These are phyloP conservation scores for Emydura subglobosa DNA, from an alignment of 2,113 vertebrate species.

Conservation along the genomic window DNA sequence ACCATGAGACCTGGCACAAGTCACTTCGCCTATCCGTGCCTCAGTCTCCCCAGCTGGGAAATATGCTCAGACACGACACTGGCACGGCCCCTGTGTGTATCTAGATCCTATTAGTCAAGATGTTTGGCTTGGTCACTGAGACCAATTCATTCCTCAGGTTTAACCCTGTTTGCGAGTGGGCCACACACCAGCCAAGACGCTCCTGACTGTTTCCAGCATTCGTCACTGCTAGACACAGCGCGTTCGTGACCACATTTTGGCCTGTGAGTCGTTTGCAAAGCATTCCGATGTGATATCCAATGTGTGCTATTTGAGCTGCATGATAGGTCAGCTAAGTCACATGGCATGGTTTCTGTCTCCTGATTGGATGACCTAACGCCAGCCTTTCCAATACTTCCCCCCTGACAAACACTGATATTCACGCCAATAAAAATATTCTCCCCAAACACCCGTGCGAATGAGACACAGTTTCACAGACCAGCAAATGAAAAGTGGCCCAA, in stretches of 20 bases:
- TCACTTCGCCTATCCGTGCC: neutral
- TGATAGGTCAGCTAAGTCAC: accelerated
- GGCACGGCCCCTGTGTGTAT: neutral
- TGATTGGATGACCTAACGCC: neutral
- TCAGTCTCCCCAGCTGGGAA: neutral
- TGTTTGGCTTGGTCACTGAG: neutral
- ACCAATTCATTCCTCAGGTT: neutral
- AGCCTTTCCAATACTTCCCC: neutral
- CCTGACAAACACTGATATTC: accelerated
- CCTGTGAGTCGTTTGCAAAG: neutral
- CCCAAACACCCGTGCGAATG: neutral
- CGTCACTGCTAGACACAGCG: neutral
- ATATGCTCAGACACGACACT: neutral
- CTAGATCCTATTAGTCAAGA: neutral
- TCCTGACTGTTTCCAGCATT: neutral
- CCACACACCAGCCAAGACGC: neutral
- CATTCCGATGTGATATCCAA: accelerated
- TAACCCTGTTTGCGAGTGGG: neutral
- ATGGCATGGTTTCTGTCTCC: neutral
- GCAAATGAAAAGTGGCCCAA: accelerated
- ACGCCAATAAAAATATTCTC: neutral
- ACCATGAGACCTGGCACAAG: neutral
- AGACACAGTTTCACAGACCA: neutral
- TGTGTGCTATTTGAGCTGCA: accelerated
- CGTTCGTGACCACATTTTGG: neutral